A percentile compares a stretch with the other conserved stretches of the same genome.
These are phyloP conservation scores for Progne subis DNA, from an alignment of 2,113 vertebrate genomes.

Conservation along the genomic window DNA sequence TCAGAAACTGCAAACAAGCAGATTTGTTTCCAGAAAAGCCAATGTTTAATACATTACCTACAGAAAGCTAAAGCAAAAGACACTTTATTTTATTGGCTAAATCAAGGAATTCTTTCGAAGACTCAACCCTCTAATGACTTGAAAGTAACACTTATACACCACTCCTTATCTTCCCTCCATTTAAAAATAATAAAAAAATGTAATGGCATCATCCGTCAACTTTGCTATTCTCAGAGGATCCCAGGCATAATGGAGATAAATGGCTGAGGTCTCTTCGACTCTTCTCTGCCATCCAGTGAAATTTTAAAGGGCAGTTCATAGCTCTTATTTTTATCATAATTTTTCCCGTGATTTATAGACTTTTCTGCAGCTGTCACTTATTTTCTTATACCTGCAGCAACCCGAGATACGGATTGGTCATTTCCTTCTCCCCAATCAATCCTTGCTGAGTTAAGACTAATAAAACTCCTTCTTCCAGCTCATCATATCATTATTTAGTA, in stretches of 20 bases:
- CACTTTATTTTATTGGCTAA: neutral
- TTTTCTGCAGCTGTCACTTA: conserved; percentile 53
- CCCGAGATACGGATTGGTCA: neutral
- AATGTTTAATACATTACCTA: neutral
- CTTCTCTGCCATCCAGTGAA: conserved; percentile 35
- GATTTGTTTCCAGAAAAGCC: neutral
- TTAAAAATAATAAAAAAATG: conserved; percentile 49
- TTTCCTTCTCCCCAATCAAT: conserved; percentile 59
- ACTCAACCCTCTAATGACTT: conserved; percentile 7
- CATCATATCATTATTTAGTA: conserved; percentile 73
- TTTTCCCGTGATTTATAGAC: conserved; percentile 56
- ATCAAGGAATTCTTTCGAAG: conserved; percentile 9
- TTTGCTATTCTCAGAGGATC: conserved; percentile 46
- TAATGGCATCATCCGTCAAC: conserved; percentile 58
- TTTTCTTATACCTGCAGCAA: conserved; percentile 35
- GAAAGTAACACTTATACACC: conserved; percentile 16
- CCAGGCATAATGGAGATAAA: conserved; percentile 59
- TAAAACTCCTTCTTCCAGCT: conserved; percentile 63
- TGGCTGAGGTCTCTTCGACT: neutral
- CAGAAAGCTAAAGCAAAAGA: neutral
- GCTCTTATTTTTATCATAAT: conserved; percentile 46
- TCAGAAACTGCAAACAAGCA: neutral
- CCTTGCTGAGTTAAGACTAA: conserved; percentile 64
- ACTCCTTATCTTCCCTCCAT: conserved; percentile 11
- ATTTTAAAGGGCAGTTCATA: conserved; percentile 63